Evolutionary conservation across 2,113 vertebrate genomes (phyloP).

Genomic region (Tetrao urogallus): DNA sequence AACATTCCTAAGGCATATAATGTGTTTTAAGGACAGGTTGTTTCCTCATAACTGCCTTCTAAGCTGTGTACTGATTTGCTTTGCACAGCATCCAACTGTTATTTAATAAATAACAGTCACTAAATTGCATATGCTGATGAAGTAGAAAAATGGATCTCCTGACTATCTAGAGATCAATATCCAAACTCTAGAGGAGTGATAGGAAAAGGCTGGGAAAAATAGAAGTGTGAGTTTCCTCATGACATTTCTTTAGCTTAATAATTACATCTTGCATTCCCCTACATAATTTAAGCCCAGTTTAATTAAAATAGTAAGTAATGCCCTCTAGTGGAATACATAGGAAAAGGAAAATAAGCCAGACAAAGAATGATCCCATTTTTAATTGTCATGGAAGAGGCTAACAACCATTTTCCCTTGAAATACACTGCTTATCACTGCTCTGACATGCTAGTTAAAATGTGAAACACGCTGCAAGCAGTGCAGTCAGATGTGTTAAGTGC

Average conservation of each 20-base stretch:
- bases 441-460: not conserved
- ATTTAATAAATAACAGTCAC: not conserved
- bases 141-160: not conserved
- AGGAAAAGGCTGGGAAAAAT: not conserved
- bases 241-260: not conserved
- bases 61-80: not conserved
- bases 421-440: not conserved
- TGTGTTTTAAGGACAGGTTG: not conserved
- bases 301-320: constrained; percentile 18
- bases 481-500: not conserved
- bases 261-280: not conserved
- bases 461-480: not conserved
- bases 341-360: not conserved
- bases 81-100: not conserved
- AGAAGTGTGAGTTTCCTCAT: not conserved
- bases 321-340: constrained; percentile 42
- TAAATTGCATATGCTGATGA: not conserved
- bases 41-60: not conserved
- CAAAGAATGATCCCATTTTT: not conserved
- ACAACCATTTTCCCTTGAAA: not conserved
- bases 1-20: not conserved
- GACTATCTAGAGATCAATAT: not conserved
- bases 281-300: not conserved
- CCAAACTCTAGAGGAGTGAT: not conserved
- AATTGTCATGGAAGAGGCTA: not conserved